Evolutionary conservation across 1,140 invertebrate genomes (phyloP), one percentile per base, ranked within the genome.

Genomic region (honey bee (Apis mellifera)): DNA sequence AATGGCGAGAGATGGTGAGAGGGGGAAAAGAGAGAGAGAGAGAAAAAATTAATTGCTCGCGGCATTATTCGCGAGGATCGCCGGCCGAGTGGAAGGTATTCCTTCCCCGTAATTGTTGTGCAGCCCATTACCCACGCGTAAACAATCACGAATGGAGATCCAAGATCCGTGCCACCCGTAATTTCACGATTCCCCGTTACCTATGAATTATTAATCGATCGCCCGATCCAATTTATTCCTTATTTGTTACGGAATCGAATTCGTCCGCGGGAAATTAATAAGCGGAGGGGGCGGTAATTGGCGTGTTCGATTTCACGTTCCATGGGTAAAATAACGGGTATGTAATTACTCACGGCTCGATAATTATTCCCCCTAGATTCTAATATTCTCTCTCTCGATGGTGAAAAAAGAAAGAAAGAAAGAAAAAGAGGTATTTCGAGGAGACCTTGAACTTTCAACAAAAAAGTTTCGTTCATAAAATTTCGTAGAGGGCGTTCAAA

Each of bases 31-130:
- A 80, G 32, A 57, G 59, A 15, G 4, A 42, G 32, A 42, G 32
- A 17, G 52, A 66, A 81, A 75, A 57, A 66, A 81, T 74, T 74
- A 81, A 81, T 81, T 74, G 78, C 70, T 26, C 71, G 52, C 42
- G 11, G 78, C 62, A 75, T 81, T 81, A 74, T 62, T 80, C 19
- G 69, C 19, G 69, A 73, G 73, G 50, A 42, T 11, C 32, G 12
- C 26, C n/a, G 69, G n/a, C 59, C 69, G 59, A 48, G 50, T 62
- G 59, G 69, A 55, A 48, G 69, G 23, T 65, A 80, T 76, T 9
- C 50, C 50, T 65, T 17, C 50, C 59, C 50, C 59, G 57, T 76
- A 76, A 76, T 76, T 76, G 42, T 76, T 60, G 12, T 48, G 19
- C 60, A 50, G 17, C 23, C 19, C 74, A 76, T 80, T 74, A 80